Percentiles rank a stretch among this genome's conserved stretches.
phyloP scores from a whole-genome alignment of 2,888 invertebrate species.

The Rhopalosiphum nymphaeae region DNA sequence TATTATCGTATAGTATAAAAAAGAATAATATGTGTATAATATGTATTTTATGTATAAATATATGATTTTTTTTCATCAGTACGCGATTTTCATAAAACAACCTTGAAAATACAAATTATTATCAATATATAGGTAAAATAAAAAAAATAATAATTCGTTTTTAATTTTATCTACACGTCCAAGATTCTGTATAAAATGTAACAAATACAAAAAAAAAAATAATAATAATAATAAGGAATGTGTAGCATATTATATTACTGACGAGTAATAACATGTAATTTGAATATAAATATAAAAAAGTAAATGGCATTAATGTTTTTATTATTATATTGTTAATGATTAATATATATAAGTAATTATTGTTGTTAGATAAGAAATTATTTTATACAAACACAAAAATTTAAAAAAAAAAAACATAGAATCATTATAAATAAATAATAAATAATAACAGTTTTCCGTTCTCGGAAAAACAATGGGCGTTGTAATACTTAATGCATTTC shows the following conservation, averaged over 20 bases:
- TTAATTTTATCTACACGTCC: slow-evolving; percentile 44
- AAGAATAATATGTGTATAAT: slow-evolving; percentile 36
- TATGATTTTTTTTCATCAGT: slow-evolving; percentile 17
- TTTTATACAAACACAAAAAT: slow-evolving; percentile 61
- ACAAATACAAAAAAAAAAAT: slow-evolving; percentile 50
- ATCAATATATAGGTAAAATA: slow-evolving; percentile 50
- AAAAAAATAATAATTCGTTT: slow-evolving; percentile 52
- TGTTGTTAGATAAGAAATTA: slow-evolving; percentile 59
- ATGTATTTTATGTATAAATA: background rate
- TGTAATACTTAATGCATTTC: slow-evolving; percentile 35
- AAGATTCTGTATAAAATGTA: slow-evolving; percentile 57
- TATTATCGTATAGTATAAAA: slow-evolving; percentile 47
- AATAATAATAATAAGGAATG: slow-evolving; percentile 62
- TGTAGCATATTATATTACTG: slow-evolving; percentile 47
- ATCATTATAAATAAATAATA: slow-evolving; percentile 63
- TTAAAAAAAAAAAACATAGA: slow-evolving; percentile 47
- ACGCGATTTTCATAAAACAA: slow-evolving; percentile 42
- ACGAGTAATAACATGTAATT: slow-evolving; percentile 24
- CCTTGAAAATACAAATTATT: slow-evolving; percentile 38
- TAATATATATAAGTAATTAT: slow-evolving; percentile 59
- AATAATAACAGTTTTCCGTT: slow-evolving; percentile 53
- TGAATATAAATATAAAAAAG: slow-evolving; percentile 58
- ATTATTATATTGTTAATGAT: slow-evolving; percentile 60
- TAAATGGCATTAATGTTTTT: slow-evolving; percentile 63
- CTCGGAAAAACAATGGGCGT: background rate